A percentile compares a stretch with the other conserved stretches of the same genome.
phyloP scores from a whole-genome alignment of 2,113 vertebrate species.

The Nycticebus coucang region DNA sequence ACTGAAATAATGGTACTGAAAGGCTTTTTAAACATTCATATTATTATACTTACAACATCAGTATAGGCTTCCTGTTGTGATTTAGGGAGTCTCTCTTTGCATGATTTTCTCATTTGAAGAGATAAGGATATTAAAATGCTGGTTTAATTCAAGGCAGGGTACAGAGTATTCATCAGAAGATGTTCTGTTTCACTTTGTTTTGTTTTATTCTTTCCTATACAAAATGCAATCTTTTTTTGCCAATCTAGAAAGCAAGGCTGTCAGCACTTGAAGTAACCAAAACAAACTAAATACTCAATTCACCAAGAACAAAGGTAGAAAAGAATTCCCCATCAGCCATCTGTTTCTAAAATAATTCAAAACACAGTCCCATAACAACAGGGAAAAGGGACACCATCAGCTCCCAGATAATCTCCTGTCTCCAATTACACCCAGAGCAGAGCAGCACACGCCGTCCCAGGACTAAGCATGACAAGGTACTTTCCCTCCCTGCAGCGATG shows the following conservation, averaged over 20 bases:
- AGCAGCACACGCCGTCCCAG: not conserved
- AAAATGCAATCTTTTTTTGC: not conserved
- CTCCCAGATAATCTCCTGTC: constrained; percentile 57
- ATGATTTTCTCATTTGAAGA: not conserved
- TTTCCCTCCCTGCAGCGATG: not conserved
- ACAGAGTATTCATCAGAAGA: not conserved
- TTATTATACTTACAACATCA: not conserved
- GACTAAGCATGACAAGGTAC: constrained; percentile 62
- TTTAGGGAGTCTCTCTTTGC: not conserved
- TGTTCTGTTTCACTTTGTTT: not conserved
- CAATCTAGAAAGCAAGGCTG: constrained; percentile 46
- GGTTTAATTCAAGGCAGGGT: not conserved
- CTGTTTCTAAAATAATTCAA: constrained; percentile 60
- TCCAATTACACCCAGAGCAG: constrained; percentile 44
- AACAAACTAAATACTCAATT: constrained; percentile 45
- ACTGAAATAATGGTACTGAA: not conserved
- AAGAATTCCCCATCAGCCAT: constrained; percentile 39
- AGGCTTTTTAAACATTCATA: not conserved
- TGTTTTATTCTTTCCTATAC: constrained; percentile 28
- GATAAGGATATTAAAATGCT: not conserved
- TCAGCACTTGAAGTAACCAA: constrained; percentile 55
- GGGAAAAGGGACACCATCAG: constrained; percentile 67
- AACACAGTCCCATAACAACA: constrained; percentile 60
- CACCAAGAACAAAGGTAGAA: constrained; percentile 60
- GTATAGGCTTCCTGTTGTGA: not conserved